Evolutionary conservation across 2,113 vertebrate species (phyloP).

Genomic region (Tragulus kanchil): DNA sequence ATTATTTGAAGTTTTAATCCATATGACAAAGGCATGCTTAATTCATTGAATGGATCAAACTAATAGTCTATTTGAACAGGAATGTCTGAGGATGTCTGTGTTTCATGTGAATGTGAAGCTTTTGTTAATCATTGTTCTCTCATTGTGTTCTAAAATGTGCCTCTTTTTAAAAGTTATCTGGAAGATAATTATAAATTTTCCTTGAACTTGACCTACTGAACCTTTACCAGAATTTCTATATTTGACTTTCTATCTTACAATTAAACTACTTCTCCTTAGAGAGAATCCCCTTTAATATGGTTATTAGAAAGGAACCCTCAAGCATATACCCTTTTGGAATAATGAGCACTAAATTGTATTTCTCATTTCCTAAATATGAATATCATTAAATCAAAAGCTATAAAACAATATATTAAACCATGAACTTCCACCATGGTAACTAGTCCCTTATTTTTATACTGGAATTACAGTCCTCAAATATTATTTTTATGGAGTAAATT

Average conservation of each 20-base stretch:
- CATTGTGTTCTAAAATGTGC: neutral
- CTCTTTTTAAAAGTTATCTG: neutral
- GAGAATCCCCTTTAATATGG: neutral
- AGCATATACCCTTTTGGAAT: neutral
- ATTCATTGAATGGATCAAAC: neutral
- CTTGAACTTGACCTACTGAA: neutral
- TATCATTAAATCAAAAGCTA: slow-evolving; percentile 36
- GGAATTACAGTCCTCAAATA: slow-evolving; percentile 46
- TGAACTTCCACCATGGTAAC: neutral
- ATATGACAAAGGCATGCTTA: neutral
- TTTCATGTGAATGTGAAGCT: slow-evolving; percentile 16
- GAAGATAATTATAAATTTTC: neutral
- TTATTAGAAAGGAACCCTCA: neutral
- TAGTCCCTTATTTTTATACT: slow-evolving; percentile 13
- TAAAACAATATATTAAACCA: slow-evolving; percentile 22
- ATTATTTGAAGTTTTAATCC: neutral
- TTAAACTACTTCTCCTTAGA: neutral
- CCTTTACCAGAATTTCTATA: neutral
- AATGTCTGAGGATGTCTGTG: neutral
- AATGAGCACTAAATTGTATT: neutral
- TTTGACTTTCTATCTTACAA: neutral
- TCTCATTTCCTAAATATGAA: slow-evolving; percentile 34
- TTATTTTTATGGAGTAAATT: slow-evolving; percentile 53
- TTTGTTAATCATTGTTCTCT: neutral
- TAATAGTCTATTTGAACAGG: neutral